Base-by-base conservation (phyloP, 2,113 vertebrate genomes). In the Toxotes jaculatrix region DNA sequence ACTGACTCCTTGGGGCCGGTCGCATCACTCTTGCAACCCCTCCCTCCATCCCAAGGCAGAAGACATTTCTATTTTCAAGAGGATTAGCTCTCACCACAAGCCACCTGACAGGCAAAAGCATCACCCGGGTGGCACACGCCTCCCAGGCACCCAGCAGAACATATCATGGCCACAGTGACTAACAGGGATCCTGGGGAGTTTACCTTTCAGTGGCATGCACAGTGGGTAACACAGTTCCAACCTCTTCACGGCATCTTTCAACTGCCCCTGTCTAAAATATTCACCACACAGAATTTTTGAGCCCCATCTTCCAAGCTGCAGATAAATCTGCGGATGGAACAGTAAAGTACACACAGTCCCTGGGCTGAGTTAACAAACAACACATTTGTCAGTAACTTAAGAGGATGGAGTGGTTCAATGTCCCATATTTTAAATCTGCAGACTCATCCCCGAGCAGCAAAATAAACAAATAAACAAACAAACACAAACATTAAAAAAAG, bases 21-120 rank as follows among this genome's bases (percentile, higher is more conserved):
- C 63, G 7, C 88, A 77, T 92, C 74, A 40, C 82, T 85, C 60
- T 74, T 73, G 55, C 78, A 67, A 7, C 55, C 40, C 55, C 57
- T 60, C 70, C 78, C 47, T 71, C 70, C 61, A 45, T 90, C 86
- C 77, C 74, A 60, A 77, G 70, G 84, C 83, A 59, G 84, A 75
- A 93, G 90, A 89, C 87, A 90, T 93, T 91, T 92, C 88, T 89
- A 85, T 92, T 94, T 93, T 83, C 88, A 88, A 85, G 71, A 85
- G 88, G 91, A 92, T 94, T 93, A 92, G 82, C 79, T 87, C 85
- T 86, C 77, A 87, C 85, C 90, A 84, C 80, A 79, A 88, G 89
- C 87, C 89, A 92, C 85, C 94, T 91, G 91, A 92, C 85, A 87
- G 84, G 86, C 72, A 40, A 64, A 57, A 51, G 86, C 82, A 77